Base-by-base conservation (phyloP, 2,113 vertebrate species). In the Hydrochoerus hydrochaeris region DNA sequence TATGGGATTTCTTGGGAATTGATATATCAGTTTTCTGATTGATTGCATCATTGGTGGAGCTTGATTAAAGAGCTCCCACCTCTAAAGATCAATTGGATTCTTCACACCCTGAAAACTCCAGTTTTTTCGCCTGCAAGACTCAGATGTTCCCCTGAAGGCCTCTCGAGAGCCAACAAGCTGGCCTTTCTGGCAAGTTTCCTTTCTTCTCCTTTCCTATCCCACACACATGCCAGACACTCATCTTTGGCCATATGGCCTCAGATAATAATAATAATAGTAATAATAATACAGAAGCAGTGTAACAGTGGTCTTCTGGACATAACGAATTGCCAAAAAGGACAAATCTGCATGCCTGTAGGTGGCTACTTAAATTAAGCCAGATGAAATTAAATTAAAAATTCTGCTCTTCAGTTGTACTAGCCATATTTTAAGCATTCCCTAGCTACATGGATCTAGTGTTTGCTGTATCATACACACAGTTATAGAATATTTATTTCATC, bases 231-330 rank as follows among this genome's bases (percentile, higher is more conserved):
- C 95, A 97, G 94, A 96, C 88, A 49, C 52, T 90, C 93, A 93
- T 95, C 89, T 95, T 85, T 90, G n/a, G 88, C 91, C 93, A 96
- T 95, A 95, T 88, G 91, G 95, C 73, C 83, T 97, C 80, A 78
- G 44, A 44, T 14, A 85, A 82, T 60, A 95, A 88, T 83, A 85
- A 93, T 63, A 93, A 85, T 65, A 85, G 85, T 69, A 95, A 90
- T 86, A 85, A 90, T 83, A 85, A 95, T 63, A 86, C 41, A 95
- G 77, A 90, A 88, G 52, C 84, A 93, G 88, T 65, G 85, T 81
- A 95, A 71, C 77, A 95, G 28, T 80, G 69, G 35, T 90, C 78
- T 95, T 90, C 85, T 81, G 67, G 86, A 77, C 44, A 28, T 11
- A 77, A 14, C 26, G 13, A 46, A 26, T 49, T 46, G 80, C 80